Evolutionary conservation across 2,888 invertebrate genomes (phyloP), one percentile per base, ranked within the genome.

Genomic region (Drosophila dives): DNA sequence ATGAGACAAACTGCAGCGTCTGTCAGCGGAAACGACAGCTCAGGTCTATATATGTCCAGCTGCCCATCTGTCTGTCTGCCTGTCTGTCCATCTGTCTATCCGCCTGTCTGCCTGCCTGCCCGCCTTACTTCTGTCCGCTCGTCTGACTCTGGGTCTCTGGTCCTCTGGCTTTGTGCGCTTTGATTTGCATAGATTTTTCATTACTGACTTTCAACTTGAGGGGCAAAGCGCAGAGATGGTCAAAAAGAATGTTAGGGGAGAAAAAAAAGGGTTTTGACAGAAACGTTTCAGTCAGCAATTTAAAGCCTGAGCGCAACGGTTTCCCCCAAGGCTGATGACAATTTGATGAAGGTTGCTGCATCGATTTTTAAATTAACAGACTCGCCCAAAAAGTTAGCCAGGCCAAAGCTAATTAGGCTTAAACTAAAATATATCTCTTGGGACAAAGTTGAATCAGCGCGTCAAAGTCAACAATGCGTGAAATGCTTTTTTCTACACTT

Each of bases 111-210:
- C 10, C 36, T 23, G 42, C 10, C 36, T 42, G 64, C 51, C 60
- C 48, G 54, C 17, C 33, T 45, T 56, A n/a, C 20, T 68, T 53
- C 62, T 40, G 61, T 63, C 54, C 32, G 64, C 38, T 53, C 53
- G 70, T 66, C 64, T 56, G 76, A 36, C 51, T 69, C 50, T 51
- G 64, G 53, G 58, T 48, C 58, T 48, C 58, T 60, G 62, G 29
- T 53, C 34, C 69, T 66, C 55, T 65, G 45, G 80, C 68, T 72
- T 81, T 74, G 62, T 65, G 51, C 71, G 66, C 76, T 80, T 81
- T 78, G 87, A 89, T 89, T 89, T 89, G 90, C 88, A 89, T 89
- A 90, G 88, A 89, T 89, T 88, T 88, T 90, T 90, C 88, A 89
- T 89, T 89, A 89, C 74, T 83, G 88, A 89, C 89, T 89, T 77